These are phyloP conservation scores for Tetramorium bicarinatum DNA, from an alignment of 2,888 invertebrate species.

Conservation along the genomic window DNA sequence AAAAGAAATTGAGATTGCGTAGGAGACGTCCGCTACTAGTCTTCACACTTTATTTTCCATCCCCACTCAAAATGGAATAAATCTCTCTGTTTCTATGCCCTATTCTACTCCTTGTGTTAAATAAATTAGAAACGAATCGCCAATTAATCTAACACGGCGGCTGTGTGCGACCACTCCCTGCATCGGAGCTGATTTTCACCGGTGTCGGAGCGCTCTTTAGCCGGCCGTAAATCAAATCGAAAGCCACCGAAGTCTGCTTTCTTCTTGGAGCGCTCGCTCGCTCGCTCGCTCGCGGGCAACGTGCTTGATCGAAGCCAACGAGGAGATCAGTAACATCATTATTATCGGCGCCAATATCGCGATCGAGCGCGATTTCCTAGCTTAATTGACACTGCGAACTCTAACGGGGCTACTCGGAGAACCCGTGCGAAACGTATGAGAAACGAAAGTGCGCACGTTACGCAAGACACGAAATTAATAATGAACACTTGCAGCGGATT, in stretches of 20 bases:
- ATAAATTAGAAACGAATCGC: slow-evolving; percentile 47
- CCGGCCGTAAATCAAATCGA: slow-evolving; percentile 44
- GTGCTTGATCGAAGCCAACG: slow-evolving; percentile 44
- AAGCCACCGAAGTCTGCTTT: slow-evolving; percentile 48
- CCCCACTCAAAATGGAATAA: background rate
- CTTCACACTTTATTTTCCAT: background rate
- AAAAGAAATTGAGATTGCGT: slow-evolving; percentile 61
- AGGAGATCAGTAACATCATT: slow-evolving; percentile 51
- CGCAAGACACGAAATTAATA: slow-evolving; percentile 62
- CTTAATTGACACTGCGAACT: slow-evolving; percentile 46
- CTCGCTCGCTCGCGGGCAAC: slow-evolving; percentile 28
- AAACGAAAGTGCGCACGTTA: slow-evolving; percentile 49
- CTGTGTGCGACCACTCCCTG: slow-evolving; percentile 39
- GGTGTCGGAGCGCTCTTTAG: slow-evolving; percentile 42
- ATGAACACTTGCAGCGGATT: slow-evolving; percentile 41
- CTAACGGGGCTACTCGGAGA: slow-evolving; percentile 15
- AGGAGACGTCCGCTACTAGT: slow-evolving; percentile 41
- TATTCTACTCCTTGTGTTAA: slow-evolving; percentile 9
- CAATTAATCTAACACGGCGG: slow-evolving; percentile 47
- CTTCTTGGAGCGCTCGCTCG: slow-evolving; percentile 28
- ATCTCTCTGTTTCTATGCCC: slow-evolving; percentile 8
- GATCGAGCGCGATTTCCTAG: slow-evolving; percentile 41
- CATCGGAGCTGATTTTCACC: slow-evolving; percentile 40
- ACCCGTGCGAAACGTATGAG: slow-evolving; percentile 41
- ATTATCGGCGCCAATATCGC: slow-evolving; percentile 51